Evolutionary conservation across 2,888 invertebrate genomes (phyloP), one percentile per base, ranked within the genome.

Genomic region (Volucella inflata): DNA sequence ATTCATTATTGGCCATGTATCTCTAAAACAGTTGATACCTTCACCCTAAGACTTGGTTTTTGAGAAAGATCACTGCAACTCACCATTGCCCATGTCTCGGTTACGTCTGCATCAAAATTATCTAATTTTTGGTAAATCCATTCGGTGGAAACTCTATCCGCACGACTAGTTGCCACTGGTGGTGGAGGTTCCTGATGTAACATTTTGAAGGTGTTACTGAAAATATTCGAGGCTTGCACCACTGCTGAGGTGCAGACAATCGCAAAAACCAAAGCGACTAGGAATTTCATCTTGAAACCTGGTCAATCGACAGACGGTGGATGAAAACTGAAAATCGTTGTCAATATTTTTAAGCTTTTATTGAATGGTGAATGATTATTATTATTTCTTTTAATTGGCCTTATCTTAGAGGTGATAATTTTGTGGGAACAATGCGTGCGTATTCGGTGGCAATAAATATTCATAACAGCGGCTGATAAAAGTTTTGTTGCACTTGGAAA

Each of bases 41-140:
- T 46, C 44, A 36, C 44, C 38, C 38, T 36, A n/a, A 62, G 59
- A 51, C 14, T 14, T 9, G 4, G 36, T 11, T 12, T 10, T 53
- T 3, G 16, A 8, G 21, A 60, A 42, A n/a, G 30, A 40, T 10
- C 42, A 1, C 1, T 11, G 16, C 2, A 17, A 36, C 53, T 51
- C 14, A 90, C 91, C 91, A 95, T 95, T 81, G 89, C 85, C 92
- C 93, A 95, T 0, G 93, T 94, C 4, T 91, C 91, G 42, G 90
- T 90, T 82, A 94, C 94, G 55, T 91, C 93, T 0, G 82, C 88
- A 89, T 95, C 93, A 87, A 94, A 95, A 89, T 95, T 94, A 89
- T 95, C 94, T 4, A 95, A 87, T 1, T 93, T 93, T 91, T 95
- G 94, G 2, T 90, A 89, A 59, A 94, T 93, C 93, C 93, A 94